Conservation (phyloP, 2,113 vertebrate genomes). For the Saccopteryx leptura region DNA sequence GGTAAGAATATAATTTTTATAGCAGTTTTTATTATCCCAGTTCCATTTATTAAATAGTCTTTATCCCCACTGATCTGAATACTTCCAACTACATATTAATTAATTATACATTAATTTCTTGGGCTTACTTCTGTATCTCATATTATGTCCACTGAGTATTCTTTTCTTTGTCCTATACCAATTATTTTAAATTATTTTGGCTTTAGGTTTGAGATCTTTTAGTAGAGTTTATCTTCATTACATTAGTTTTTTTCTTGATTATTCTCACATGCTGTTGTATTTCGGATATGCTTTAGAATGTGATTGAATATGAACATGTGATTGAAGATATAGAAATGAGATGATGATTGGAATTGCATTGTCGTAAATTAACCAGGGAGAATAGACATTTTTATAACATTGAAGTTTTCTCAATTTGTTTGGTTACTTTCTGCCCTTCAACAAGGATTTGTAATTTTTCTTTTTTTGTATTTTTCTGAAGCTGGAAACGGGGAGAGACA, state of each 20-base stretch:
- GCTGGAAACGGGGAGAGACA: too few species aligned
- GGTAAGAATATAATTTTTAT: background rate
- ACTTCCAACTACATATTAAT: background rate
- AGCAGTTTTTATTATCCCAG: background rate
- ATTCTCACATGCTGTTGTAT: slow-evolving; percentile 15
- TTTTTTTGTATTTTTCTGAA: too few species aligned
- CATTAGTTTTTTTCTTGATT: background rate
- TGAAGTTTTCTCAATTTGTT: slow-evolving; percentile 10
- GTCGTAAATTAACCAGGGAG: background rate
- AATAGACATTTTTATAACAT: background rate
- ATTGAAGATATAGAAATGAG: background rate
- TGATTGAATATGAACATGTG: background rate
- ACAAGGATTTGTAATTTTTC: background rate
- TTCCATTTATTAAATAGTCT: background rate
- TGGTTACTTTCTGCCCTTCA: background rate
- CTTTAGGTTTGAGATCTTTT: background rate
- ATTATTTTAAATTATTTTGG: slow-evolving; percentile 11
- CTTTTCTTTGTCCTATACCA: background rate
- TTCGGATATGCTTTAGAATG: slow-evolving; percentile 22
- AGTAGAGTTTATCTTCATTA: background rate
- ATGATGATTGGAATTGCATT: background rate
- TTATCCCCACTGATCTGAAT: background rate
- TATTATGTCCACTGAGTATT: background rate
- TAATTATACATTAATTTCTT: background rate
- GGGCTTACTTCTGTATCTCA: background rate